phyloP scores from a whole-genome alignment of 1,140 invertebrate genomes.

The Drosophila seguyi region DNA sequence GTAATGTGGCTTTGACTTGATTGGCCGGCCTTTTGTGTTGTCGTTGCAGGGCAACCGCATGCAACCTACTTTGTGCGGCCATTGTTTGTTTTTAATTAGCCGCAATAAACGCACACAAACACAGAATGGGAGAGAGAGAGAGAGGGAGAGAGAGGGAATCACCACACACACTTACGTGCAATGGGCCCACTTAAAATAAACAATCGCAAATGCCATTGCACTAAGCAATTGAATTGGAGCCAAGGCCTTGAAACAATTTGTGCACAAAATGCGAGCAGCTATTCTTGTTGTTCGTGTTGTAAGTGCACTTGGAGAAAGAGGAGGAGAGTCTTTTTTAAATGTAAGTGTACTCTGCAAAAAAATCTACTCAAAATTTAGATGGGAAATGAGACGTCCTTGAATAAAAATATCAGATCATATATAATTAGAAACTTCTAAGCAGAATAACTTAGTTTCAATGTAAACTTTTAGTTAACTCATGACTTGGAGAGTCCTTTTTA shows the following conservation, averaged over 20 bases:
- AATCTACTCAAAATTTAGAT: too few species aligned
- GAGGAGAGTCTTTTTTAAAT: neutral
- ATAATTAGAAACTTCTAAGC: too few species aligned
- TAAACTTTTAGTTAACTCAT: too few species aligned
- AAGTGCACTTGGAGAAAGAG: constrained; percentile 11
- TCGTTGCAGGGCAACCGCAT: constrained; percentile 59
- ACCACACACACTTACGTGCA: constrained; percentile 36
- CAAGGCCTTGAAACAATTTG: constrained; percentile 80
- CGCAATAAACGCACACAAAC: constrained; percentile 75
- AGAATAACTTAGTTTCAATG: too few species aligned
- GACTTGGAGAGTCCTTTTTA: too few species aligned
- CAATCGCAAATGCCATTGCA: constrained; percentile 79
- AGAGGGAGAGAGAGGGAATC: neutral
- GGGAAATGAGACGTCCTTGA: too few species aligned
- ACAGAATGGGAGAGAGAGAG: constrained; percentile 23
- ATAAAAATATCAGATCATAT: neutral
- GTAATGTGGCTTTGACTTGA: constrained; percentile 72
- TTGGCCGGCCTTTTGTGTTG: constrained; percentile 60
- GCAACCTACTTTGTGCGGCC: constrained; percentile 75
- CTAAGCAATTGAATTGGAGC: constrained; percentile 79
- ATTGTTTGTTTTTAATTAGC: constrained; percentile 84
- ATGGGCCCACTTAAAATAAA: constrained; percentile 76
- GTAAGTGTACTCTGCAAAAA: too few species aligned
- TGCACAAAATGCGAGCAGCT: constrained; percentile 32
- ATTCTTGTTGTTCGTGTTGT: neutral